phyloP scores from a whole-genome alignment of 2,888 invertebrate genomes.

The Oscheius sp. region DNA sequence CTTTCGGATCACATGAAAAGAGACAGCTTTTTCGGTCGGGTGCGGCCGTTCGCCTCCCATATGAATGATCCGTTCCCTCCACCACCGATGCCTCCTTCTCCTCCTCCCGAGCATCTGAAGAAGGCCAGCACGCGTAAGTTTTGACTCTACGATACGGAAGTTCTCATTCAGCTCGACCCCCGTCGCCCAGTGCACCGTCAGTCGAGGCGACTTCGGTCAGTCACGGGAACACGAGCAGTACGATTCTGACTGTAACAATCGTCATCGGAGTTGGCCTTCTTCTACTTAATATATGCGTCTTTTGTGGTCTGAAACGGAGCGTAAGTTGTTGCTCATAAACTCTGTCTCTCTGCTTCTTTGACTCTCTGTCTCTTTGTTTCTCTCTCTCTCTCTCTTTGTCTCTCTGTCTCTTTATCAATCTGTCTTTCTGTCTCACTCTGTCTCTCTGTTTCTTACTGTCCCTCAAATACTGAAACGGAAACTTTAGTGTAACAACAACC shows the following conservation, averaged over 20 bases:
- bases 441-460: background rate
- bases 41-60: constrained; percentile 64
- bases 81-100: constrained; percentile 72
- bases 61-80: constrained; percentile 70
- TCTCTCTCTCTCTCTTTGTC: too few species aligned
- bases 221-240: constrained; percentile 47
- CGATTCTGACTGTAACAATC: constrained; percentile 58
- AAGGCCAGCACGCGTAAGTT: constrained; percentile 31
- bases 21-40: constrained; percentile 69
- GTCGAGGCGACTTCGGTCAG: constrained; percentile 41
- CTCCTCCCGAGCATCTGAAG: constrained; percentile 55
- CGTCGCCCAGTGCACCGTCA: constrained; percentile 38
- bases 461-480: background rate
- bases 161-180: constrained; percentile 42
- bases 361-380: too few species aligned
- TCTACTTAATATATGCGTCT: constrained; percentile 69
- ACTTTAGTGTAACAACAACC: constrained; percentile 58
- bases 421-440: too few species aligned
- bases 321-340: constrained; percentile 40
- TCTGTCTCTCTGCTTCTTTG: too few species aligned
- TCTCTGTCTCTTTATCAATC: too few species aligned
- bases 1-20: constrained; percentile 67
- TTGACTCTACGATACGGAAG: background rate
- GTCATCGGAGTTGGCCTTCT: constrained; percentile 68
- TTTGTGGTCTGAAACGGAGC: constrained; percentile 63